A percentile compares a stretch with the other conserved stretches of the same genome.
phyloP scores from a whole-genome alignment of 2,888 invertebrate genomes.

The Agrochola litura region DNA sequence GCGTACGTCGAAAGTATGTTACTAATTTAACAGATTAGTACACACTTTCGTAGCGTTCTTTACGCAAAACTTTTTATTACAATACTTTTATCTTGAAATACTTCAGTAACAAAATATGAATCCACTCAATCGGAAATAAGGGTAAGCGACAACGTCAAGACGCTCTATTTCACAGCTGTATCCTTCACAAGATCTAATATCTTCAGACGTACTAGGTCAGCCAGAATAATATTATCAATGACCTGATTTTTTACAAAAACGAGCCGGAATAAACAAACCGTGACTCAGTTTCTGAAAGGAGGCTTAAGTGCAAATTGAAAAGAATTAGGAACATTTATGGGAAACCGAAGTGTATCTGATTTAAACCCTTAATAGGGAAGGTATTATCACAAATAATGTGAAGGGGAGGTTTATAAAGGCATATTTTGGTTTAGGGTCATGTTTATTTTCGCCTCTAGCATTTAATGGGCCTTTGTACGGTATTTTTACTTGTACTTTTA shows the following conservation, averaged over 20 bases:
- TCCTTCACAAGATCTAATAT: slow-evolving; percentile 22
- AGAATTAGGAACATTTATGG: slow-evolving; percentile 69
- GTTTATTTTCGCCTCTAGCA: slow-evolving; percentile 26
- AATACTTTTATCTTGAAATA: slow-evolving; percentile 9
- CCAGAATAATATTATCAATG: slow-evolving; percentile 43
- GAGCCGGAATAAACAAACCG: slow-evolving; percentile 68
- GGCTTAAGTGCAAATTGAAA: slow-evolving; percentile 75
- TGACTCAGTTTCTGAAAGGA: slow-evolving; percentile 69
- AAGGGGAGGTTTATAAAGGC: slow-evolving; percentile 12
- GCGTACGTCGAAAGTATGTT: background rate
- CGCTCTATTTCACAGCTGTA: slow-evolving; percentile 19
- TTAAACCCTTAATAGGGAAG: slow-evolving; percentile 32
- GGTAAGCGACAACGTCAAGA: slow-evolving; percentile 23
- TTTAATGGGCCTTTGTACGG: too few relatives aligned
- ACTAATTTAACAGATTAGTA: background rate
- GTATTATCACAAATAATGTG: slow-evolving; percentile 33
- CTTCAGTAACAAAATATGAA: slow-evolving; percentile 26
- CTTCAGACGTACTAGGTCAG: slow-evolving; percentile 15
- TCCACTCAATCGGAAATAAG: slow-evolving; percentile 40
- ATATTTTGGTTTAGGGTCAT: slow-evolving; percentile 11
- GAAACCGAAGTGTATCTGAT: slow-evolving; percentile 33
- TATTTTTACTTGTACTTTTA: too few relatives aligned
- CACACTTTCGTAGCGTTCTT: background rate
- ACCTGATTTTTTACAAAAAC: slow-evolving; percentile 58
- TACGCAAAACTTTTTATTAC: background rate